Conservation (phyloP, 2,113 vertebrate species). For the Silurus glanis region DNA sequence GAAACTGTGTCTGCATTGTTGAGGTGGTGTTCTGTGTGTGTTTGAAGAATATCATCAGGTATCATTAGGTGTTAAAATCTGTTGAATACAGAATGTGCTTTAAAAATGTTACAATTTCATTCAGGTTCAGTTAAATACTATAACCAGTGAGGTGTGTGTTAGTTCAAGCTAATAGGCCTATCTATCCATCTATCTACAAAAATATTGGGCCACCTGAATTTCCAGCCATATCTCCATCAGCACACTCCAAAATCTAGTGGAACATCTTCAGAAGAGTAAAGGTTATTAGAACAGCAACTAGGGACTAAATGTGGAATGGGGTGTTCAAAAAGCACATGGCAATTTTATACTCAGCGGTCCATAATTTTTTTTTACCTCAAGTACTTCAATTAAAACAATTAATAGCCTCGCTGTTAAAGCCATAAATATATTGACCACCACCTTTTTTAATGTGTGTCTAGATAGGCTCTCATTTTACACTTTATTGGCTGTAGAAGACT, state of each 20-base stretch:
- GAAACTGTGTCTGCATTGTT: neutral
- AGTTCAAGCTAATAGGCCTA: neutral
- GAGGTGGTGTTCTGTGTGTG: neutral
- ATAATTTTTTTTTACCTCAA: too few species aligned
- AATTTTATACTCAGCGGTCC: too few species aligned
- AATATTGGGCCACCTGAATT: too few species aligned
- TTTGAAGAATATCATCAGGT: neutral
- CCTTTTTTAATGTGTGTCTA: too few species aligned
- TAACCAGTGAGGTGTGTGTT: neutral
- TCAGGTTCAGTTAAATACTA: neutral
- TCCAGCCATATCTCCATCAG: too few species aligned
- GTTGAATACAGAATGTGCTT: neutral
- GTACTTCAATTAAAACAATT: neutral
- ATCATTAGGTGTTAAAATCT: neutral
- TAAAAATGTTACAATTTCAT: neutral
- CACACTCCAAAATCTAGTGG: too few species aligned
- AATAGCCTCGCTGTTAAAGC: neutral
- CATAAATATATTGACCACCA: too few species aligned
- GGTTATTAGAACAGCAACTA: neutral
- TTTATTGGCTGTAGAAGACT: neutral
- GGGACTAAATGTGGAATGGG: too few species aligned
- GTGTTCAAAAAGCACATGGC: too few species aligned
- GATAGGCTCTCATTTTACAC: too few species aligned
- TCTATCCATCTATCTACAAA: too few species aligned
- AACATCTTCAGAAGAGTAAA: neutral